Evolutionary conservation across 2,797 vertebrate genomes (phyloP).

Genomic region (Petrocephalus schoutedeni): DNA sequence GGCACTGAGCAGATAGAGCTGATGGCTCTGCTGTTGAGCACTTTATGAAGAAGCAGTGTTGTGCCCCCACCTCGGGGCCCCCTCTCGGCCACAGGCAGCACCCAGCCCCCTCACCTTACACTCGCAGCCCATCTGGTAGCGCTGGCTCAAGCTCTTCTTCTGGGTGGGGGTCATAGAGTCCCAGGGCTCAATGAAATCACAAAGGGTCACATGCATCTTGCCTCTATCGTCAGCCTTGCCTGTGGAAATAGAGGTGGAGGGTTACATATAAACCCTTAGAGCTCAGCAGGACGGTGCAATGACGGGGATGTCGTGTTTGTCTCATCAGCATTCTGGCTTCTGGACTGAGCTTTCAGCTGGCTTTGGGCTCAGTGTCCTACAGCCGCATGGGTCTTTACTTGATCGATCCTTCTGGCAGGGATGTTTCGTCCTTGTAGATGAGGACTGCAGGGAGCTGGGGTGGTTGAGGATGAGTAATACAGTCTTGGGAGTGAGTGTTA

Average conservation of each 20-base stretch:
- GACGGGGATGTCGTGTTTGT: neutral
- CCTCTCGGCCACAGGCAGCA: neutral
- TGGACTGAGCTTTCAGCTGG: neutral
- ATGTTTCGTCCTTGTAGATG: neutral
- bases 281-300: neutral
- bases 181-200: slow-evolving; percentile 92
- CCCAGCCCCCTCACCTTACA: slow-evolving; percentile 78
- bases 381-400: neutral
- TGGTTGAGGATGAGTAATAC: neutral
- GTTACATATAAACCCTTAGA: neutral
- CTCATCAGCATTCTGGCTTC: neutral
- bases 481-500: neutral
- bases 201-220: slow-evolving; percentile 90
- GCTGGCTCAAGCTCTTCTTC: slow-evolving; percentile 95
- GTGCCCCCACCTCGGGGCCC: neutral
- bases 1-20: too few species aligned
- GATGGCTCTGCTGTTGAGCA: neutral
- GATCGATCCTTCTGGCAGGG: neutral
- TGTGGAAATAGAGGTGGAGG: slow-evolving; percentile 40
- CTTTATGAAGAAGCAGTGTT: neutral
- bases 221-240: slow-evolving; percentile 82
- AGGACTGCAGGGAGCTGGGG: neutral
- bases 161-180: slow-evolving; percentile 87
- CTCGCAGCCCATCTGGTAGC: slow-evolving; percentile 97
- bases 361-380: neutral